Evolutionary conservation across 2,888 invertebrate genomes (phyloP), one percentile per base, ranked within the genome.

Genomic region (Eurytoma adleriae): DNA sequence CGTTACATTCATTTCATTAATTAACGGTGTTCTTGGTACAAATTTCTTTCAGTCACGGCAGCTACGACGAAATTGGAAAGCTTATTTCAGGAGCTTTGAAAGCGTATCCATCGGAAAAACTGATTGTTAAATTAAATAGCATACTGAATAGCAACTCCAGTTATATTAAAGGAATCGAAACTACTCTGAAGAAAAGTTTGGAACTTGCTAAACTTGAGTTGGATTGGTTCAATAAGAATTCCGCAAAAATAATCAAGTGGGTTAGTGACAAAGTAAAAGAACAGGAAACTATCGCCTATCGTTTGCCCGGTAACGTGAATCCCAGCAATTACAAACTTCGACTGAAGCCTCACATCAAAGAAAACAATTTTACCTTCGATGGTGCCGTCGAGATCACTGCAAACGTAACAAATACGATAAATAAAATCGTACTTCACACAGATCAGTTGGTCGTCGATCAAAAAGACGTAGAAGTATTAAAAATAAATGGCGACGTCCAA

Each of bases 291-390:
- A 27, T 18, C 0, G 57, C 50, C 50, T 94, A 93, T 87, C 91
- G 93, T 0, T 90, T 95, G 13, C 94, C 94, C 0, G 90, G 89
- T 0, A 91, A 91, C 52, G 91, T 93, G 0, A 85, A 85, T n/a
- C 94, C 94, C 0, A 89, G 88, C 0, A 91, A 91, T 83, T 95
- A 94, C 85, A 91, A 91, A 20, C 91, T 94, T 16, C 87, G 87
- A 16, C 87, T 94, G 0, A 91, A 86, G 70, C 91, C 94, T 0
- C 86, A 93, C 69, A 91, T 94, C 0, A 87, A 88, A 52, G 88
- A 91, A 4, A 87, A 87, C 0, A 90, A 89, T 20, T 88, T 88
- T 18, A 85, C 83, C 0, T 40, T 90, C 84, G 71, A 84, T 1
- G 87, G 89, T 48, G 57, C 2, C 0, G 88, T 89, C 1, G 18